Percentiles rank a stretch among this genome's conserved stretches.
Evolutionary conservation across 2,888 invertebrate species (phyloP).

Genomic region (Galeruca laticollis): DNA sequence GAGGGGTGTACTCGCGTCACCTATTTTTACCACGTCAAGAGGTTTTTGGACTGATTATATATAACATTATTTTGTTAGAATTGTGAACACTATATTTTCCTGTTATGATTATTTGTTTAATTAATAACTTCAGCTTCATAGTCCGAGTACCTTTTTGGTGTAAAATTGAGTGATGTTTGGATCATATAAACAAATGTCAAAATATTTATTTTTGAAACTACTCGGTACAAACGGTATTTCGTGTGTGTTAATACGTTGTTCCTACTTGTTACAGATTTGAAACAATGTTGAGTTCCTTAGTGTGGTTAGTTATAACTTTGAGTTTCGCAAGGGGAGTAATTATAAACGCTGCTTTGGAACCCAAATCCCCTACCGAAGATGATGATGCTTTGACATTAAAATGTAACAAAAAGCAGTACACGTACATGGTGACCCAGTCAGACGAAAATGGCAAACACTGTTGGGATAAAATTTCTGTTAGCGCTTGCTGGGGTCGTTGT

Average conservation of each 20-base stretch:
- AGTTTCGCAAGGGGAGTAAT: slow-evolving; percentile 40
- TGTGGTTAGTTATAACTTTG: slow-evolving; percentile 34
- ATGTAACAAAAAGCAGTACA: slow-evolving; percentile 77
- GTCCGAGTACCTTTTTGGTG: no score
- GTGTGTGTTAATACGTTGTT: background rate
- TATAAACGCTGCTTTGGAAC: slow-evolving; percentile 54
- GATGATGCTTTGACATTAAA: slow-evolving; percentile 70
- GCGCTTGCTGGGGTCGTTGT: slow-evolving; percentile 86
- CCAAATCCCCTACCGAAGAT: slow-evolving; percentile 60
- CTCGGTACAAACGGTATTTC: background rate
- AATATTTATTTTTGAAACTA: background rate
- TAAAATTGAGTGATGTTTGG: no score
- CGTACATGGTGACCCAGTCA: slow-evolving; percentile 75
- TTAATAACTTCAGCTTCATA: no score
- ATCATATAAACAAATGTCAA: background rate
- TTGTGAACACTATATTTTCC: no score
- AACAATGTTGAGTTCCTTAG: slow-evolving; percentile 34
- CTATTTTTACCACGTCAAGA: no score
- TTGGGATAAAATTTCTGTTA: slow-evolving; percentile 81
- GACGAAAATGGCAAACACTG: slow-evolving; percentile 77
- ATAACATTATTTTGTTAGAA: no score
- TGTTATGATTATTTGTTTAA: no score
- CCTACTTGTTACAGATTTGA: slow-evolving; percentile 1
- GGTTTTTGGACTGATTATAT: no score
- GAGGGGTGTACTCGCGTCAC: no score